phyloP scores from a whole-genome alignment of 2,888 invertebrate genomes.

The Crematogaster levior region DNA sequence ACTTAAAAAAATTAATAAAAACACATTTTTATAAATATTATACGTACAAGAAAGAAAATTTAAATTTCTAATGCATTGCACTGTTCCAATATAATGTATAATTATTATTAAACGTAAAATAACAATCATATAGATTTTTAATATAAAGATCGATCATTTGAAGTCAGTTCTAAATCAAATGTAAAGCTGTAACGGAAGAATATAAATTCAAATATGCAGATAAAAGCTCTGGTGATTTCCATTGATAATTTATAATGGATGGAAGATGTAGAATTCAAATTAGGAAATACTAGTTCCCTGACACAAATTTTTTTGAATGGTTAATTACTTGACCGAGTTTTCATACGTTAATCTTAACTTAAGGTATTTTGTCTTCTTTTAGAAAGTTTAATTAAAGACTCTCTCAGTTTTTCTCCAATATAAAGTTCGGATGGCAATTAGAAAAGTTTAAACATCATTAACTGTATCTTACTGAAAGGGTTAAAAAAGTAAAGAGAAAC shows the following conservation, averaged over 20 bases:
- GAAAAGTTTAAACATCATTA: conserved; percentile 77
- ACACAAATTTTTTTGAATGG: conserved; percentile 69
- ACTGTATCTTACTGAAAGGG: conserved; percentile 63
- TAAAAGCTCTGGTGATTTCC: background rate
- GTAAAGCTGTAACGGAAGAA: background rate
- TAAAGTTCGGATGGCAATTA: conserved; percentile 73
- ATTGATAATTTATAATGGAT: conserved; percentile 25
- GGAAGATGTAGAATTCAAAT: background rate
- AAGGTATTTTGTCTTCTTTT: conserved; percentile 67
- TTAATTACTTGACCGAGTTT: conserved; percentile 76
- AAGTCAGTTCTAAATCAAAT: background rate
- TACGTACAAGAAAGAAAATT: background rate
- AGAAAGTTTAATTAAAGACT: conserved; percentile 79
- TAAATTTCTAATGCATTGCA: background rate
- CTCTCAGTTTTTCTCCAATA: conserved; percentile 65
- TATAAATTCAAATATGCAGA: background rate
- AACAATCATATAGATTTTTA: background rate
- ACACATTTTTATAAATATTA: background rate
- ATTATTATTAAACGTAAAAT: background rate
- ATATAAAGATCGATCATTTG: background rate
- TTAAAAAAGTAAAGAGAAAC: conserved; percentile 58
- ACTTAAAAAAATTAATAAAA: background rate
- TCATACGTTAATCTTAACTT: conserved; percentile 78
- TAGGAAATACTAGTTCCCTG: conserved; percentile 26
- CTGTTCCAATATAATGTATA: background rate